Evolutionary conservation across 2,113 vertebrate species (phyloP), one percentile per base, ranked within the genome.

Genomic region (Epinephelus lanceolatus): DNA sequence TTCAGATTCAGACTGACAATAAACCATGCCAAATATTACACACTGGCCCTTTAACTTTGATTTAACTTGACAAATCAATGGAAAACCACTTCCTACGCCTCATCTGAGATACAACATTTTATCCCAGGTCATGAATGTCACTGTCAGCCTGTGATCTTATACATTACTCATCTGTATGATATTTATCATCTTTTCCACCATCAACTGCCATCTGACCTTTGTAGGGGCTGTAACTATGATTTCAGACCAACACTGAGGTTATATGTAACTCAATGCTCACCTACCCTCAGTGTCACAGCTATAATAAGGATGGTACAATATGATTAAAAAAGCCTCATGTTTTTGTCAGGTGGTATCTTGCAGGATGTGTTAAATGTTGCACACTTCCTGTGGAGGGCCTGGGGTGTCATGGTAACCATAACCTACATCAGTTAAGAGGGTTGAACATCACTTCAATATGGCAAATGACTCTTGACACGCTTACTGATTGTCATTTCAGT

Each of bases 381-480:
- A 49, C 60, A 94, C 91, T 91, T 94, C 94, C 93, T 93, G 90
- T 40, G 63, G 71, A 84, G 30, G 60, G 65, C 57, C 37, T 13
- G 9, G 18, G 73, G 27, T 71, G 80, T 83, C 80, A 90, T 91
- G 77, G 82, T 59, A 84, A 92, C 87, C 81, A 76, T 4, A 80
- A 69, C 56, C 57, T 70, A 69, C 27, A 68, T 52, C 19, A 23
- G 42, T 62, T 76, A 77, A 84, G 68, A 83, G 59, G 13, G 37
- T 56, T 65, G 84, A 89, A 72, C 66, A 80, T 68, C 51, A 21
- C 42, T 53, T 84, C 25, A 56, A 7, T n/a, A 12, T 42, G 23
- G 49, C 14, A 47, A 56, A 14, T 30, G 47, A 63, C 55, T 53
- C 55, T 66, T n/a, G 55, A 78, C 27, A 56, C 68, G 76, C 37